These are phyloP conservation scores for Indri indri DNA, from an alignment of 2,113 vertebrate species.

Conservation along the genomic window DNA sequence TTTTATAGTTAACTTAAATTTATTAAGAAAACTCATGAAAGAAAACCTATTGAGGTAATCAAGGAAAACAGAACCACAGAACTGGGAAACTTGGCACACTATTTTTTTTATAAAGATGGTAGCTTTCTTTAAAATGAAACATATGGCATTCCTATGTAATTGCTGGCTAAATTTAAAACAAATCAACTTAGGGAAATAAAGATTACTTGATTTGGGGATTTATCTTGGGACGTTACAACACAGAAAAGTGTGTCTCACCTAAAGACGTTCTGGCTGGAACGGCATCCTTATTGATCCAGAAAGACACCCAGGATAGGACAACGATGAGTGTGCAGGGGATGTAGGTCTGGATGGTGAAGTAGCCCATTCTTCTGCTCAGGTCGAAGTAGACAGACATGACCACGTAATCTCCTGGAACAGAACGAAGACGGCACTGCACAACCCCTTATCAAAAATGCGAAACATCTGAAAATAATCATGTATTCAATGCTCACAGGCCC, in stretches of 20 bases:
- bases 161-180: neutral
- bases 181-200: neutral
- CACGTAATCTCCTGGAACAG: slow-evolving; percentile 94
- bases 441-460: neutral
- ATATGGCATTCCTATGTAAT: neutral
- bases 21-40: neutral
- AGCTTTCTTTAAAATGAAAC: neutral
- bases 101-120: neutral
- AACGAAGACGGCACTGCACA: slow-evolving; percentile 4
- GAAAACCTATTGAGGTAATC: neutral
- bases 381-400: slow-evolving; percentile 99
- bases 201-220: neutral
- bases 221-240: neutral
- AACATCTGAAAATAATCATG: neutral
- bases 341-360: slow-evolving; percentile 99
- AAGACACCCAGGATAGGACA: slow-evolving; percentile 98
- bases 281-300: slow-evolving; percentile 99
- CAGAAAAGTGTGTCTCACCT: slow-evolving; percentile 84
- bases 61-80: neutral
- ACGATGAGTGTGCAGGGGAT: slow-evolving; percentile 99
- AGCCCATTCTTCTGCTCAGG: slow-evolving; percentile 98
- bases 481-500: neutral
- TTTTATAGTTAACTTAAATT: neutral
- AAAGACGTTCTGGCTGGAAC: slow-evolving; percentile 97
- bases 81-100: neutral